phyloP scores from a whole-genome alignment of 2,888 invertebrate genomes.

The Elegia similella region DNA sequence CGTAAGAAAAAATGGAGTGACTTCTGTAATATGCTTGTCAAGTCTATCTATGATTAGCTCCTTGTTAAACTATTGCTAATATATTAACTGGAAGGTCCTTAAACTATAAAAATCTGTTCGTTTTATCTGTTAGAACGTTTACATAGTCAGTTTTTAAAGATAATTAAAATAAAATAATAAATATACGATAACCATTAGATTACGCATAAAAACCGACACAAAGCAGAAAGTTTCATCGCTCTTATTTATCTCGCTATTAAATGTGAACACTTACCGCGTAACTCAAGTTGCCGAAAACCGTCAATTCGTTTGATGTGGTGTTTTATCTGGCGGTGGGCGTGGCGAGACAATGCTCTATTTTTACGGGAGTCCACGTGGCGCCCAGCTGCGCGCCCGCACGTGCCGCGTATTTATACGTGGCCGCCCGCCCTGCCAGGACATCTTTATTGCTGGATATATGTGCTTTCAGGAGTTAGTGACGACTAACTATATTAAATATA shows the following conservation, averaged over 20 bases:
- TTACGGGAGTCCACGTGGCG: conserved; percentile 71
- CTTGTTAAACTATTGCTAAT: too few relatives aligned
- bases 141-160: not conserved
- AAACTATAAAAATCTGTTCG: not conserved
- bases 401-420: conserved; percentile 71
- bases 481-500: too few relatives aligned
- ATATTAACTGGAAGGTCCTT: too few relatives aligned
- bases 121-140: not conserved
- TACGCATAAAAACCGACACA: conserved; percentile 17
- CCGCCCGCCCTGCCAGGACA: conserved; percentile 52
- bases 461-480: conserved; percentile 3
- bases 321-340: conserved; percentile 77
- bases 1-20: too few relatives aligned
- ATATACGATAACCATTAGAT: not conserved
- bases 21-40: too few relatives aligned
- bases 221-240: conserved; percentile 3
- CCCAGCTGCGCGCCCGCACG: conserved; percentile 77
- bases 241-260: conserved; percentile 3
- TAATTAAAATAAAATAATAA: not conserved
- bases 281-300: conserved; percentile 53
- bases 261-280: conserved; percentile 32
- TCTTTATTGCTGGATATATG: conserved; percentile 21
- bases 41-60: too few relatives aligned
- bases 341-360: conserved; percentile 79
- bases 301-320: conserved; percentile 76